These are phyloP conservation scores for Corythornis cristatus DNA, from an alignment of 2,113 vertebrate species.

Conservation along the genomic window DNA sequence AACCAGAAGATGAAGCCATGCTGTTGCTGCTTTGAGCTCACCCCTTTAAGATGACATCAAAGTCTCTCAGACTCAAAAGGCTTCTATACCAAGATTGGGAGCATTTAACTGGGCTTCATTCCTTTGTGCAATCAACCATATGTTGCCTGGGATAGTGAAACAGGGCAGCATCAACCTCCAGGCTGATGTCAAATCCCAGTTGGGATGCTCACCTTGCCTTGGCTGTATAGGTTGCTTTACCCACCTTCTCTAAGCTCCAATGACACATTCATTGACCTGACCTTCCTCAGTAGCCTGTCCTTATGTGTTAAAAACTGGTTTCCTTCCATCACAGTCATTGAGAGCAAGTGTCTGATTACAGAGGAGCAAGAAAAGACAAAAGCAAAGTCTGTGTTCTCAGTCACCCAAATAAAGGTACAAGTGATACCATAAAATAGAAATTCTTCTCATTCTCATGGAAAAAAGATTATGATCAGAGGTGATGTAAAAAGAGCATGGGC, in stretches of 20 bases:
- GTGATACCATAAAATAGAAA: neutral
- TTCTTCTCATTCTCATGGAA: neutral
- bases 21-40: neutral
- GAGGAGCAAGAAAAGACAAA: constrained; percentile 1
- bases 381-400: neutral
- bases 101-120: neutral
- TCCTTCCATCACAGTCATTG: neutral
- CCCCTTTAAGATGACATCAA: neutral
- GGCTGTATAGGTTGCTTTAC: neutral
- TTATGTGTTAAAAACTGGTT: neutral
- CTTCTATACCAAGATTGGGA: neutral
- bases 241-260: neutral
- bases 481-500: neutral
- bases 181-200: neutral
- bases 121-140: neutral
- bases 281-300: neutral
- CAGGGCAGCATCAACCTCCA: neutral
- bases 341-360: neutral
- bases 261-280: neutral
- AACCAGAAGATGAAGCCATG: neutral
- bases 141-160: neutral
- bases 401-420: neutral
- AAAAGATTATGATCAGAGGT: neutral
- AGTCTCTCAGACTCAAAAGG: neutral
- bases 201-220: neutral